Evolutionary conservation across 2,113 vertebrate genomes (phyloP), one percentile per base, ranked within the genome.

Genomic region (Centropus bengalensis): DNA sequence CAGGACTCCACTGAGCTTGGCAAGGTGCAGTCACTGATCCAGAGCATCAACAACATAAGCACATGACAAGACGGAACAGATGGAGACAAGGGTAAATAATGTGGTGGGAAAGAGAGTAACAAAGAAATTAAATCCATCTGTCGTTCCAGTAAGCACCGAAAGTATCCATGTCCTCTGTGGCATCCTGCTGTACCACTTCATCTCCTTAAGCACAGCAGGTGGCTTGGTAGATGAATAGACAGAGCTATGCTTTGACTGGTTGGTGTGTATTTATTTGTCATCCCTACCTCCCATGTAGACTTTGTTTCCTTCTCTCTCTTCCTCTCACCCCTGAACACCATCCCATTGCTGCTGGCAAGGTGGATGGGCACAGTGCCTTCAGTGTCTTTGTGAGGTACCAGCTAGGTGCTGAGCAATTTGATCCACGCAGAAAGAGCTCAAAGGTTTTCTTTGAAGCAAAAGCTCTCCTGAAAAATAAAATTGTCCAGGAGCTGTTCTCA

Each of bases 31-130:
- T 86, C 13, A 32, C 80, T 91, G 88, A 95, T 91, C 86, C 92
- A 91, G 80, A 92, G 91, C 44, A 75, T 86, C 95, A 76, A 86
- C 79, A 93, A 83, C 95, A 96, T 89, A 92, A 95, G 80, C 81
- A 93, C 66, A 54, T 52, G 80, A 93, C 96, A 96, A 91, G 70
- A 89, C 42, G 73, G 92, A 95, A 73, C 96, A 96, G 95, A 96
- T 94, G 90, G 95, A 93, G 79, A 85, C 85, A 89, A 95, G 96
- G 92, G 96, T 82, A 95, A 93, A 96, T 89, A 93, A 67, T 66
- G 67, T 38, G 54, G 49, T 88, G 79, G 63, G 40, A 95, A 91
- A 89, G 19, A 82, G 45, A 79, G 82, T 85, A 88, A 85, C 88
- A 77, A 74, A 69, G 93, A 77, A 94, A 78, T 70, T 88, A 63